Evolutionary conservation across 2,113 vertebrate species (phyloP).

Genomic region (Aplodontia rufa): DNA sequence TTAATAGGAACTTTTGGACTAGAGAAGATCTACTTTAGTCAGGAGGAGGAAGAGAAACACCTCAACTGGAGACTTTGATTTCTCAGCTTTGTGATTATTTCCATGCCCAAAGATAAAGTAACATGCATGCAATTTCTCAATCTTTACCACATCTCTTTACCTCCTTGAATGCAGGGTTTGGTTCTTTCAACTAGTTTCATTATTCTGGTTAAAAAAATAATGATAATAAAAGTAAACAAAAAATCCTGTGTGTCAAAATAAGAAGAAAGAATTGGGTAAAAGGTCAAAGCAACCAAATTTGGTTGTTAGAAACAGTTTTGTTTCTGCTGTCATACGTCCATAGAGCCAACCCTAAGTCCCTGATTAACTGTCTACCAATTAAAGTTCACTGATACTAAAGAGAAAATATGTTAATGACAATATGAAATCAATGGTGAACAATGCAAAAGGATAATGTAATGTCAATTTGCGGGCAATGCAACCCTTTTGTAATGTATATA

Average conservation of each 20-base stretch:
- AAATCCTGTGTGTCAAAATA: background rate
- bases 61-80: background rate
- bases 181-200: slow-evolving; percentile 11
- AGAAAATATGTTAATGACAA: background rate
- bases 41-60: background rate
- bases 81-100: background rate
- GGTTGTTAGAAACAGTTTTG: background rate
- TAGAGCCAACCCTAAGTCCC: background rate
- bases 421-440: slow-evolving; percentile 16
- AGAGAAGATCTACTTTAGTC: background rate
- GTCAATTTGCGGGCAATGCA: background rate
- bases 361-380: background rate
- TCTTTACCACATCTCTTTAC: background rate
- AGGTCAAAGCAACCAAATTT: background rate
- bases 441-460: background rate
- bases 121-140: background rate
- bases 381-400: background rate
- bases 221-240: background rate
- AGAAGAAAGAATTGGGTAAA: background rate
- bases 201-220: slow-evolving; percentile 5
- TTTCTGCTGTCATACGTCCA: background rate
- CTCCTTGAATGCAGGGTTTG: background rate
- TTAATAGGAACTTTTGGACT: slow-evolving; percentile 48
- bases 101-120: background rate
- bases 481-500: background rate